Conservation (phyloP, 2,113 vertebrate species). For the Periophthalmus modestus region DNA sequence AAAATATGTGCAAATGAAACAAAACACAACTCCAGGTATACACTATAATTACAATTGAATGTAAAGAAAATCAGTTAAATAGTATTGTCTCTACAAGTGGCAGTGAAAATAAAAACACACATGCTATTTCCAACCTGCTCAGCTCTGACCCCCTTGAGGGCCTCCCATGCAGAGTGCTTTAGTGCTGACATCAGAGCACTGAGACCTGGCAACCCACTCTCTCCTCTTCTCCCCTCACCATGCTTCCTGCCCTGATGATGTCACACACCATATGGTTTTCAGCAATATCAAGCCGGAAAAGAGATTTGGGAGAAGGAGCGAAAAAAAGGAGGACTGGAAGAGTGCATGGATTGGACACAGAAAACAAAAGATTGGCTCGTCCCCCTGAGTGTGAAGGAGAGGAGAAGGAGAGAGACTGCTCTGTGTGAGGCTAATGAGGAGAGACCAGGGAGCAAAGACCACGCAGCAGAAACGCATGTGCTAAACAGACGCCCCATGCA, state of each 20-base stretch:
- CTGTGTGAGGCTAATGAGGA: slow-evolving; percentile 76
- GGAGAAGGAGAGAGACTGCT: slow-evolving; percentile 23
- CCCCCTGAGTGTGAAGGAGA: slow-evolving; percentile 58
- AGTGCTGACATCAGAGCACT: slow-evolving; percentile 79
- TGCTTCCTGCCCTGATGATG: slow-evolving; percentile 83
- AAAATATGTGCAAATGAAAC: too few species aligned
- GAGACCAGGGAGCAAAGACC: slow-evolving; percentile 67
- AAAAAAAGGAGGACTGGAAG: slow-evolving; percentile 61
- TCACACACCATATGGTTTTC: slow-evolving; percentile 85
- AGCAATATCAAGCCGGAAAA: slow-evolving; percentile 80
- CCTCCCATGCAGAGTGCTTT: slow-evolving; percentile 75
- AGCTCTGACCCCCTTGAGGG: slow-evolving; percentile 61
- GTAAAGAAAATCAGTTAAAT: neutral
- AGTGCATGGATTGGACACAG: slow-evolving; percentile 58
- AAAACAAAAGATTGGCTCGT: slow-evolving; percentile 74
- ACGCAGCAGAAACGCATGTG: slow-evolving; percentile 72
- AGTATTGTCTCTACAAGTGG: slow-evolving; percentile 75
- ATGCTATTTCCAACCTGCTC: slow-evolving; percentile 72
- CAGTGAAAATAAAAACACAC: slow-evolving; percentile 60
- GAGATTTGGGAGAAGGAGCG: slow-evolving; percentile 76
- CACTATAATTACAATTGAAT: too few species aligned
- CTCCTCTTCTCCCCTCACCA: slow-evolving; percentile 66
- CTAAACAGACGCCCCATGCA: slow-evolving; percentile 59
- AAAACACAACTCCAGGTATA: too few species aligned
- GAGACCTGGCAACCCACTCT: slow-evolving; percentile 76